Conservation (phyloP, 2,113 vertebrate species). For the Melanocharis versteri region DNA sequence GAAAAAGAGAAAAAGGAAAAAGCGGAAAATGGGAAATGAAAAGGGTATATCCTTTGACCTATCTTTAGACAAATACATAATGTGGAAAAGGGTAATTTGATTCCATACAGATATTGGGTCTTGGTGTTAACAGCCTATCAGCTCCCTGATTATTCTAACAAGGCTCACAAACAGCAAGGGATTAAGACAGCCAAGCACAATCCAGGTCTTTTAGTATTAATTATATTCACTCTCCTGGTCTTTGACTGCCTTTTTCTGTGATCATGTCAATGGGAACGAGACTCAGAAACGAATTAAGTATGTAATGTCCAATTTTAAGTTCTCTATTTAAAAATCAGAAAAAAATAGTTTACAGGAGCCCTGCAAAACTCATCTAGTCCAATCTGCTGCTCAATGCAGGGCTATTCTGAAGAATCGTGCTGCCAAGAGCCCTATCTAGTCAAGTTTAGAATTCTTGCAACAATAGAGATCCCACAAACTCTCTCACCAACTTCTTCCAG, state of each 20-base stretch:
- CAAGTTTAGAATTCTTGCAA: background rate
- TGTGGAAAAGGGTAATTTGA: background rate
- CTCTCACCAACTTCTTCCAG: background rate
- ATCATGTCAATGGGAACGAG: background rate
- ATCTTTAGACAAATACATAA: background rate
- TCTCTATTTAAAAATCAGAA: background rate
- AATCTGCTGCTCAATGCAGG: background rate
- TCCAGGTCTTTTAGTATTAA: background rate
- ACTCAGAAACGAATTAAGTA: background rate
- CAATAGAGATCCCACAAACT: background rate
- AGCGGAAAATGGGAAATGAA: background rate
- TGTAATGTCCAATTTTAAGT: background rate
- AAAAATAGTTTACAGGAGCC: background rate
- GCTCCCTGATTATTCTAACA: background rate
- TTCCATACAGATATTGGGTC: background rate
- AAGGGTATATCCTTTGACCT: background rate
- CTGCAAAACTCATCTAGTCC: background rate
- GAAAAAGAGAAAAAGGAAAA: background rate
- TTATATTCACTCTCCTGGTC: background rate
- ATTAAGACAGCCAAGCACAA: background rate
- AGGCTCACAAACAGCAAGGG: background rate
- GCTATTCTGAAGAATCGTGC: background rate
- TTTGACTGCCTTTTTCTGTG: background rate
- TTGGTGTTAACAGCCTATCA: background rate
- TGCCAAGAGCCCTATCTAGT: background rate